Base-by-base conservation (phyloP, 2,888 invertebrate species). In the Catocala fraxini region DNA sequence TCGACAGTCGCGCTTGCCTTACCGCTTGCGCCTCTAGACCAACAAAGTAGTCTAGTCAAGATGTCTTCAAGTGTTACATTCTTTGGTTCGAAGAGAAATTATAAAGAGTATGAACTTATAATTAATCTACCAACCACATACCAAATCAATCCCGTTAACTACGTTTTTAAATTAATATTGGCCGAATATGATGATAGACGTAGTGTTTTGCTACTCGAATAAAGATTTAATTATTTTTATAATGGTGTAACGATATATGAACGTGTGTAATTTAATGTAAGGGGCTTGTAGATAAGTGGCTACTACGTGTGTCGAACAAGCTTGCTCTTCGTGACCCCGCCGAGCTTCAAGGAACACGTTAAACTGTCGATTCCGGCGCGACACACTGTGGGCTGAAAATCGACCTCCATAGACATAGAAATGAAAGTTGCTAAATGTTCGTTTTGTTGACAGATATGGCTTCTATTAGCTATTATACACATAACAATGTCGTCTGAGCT, bases 341-440 rank as follows among this genome's bases (percentile, higher is more conserved):
- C 43, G 12, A 52, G 59, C n/a, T 33, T 59, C 47, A 41, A 11
- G 15, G 42, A 59, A 59, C 59, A 53, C 42, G 43, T 59, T 59
- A 59, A 59, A 53, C 41, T 13, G 42, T 12, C 10, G 12, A 48
- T 48, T 42, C 51, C 39, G 51, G 57, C 46, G 45, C 43, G 51
- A 51, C 43, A 49, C 43, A n/a, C n/a, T n/a, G n/a, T n/a, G n/a
- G n/a, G n/a, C n/a, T n/a, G n/a, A n/a, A n/a, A n/a, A n/a, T n/a
- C n/a, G n/a, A n/a, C n/a, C n/a, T n/a, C n/a, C n/a, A n/a, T n/a
- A n/a, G n/a, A n/a, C n/a, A n/a, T n/a, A n/a, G n/a, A n/a, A n/a
- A n/a, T n/a, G n/a, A n/a, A n/a, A n/a, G n/a, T n/a, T n/a, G n/a
- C n/a, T n/a, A n/a, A n/a, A n/a, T n/a, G n/a, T n/a, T n/a, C n/a